Conservation (phyloP, 2,113 vertebrate species). For the Mus musculus region GRCm39 chr4:26875501-26876000, state of each 20-base stretch:
- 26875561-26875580: background rate
- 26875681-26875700: background rate
- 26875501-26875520: background rate
- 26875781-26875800: background rate
- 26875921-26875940: background rate
- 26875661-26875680: background rate
- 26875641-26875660: background rate
- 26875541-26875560: background rate
- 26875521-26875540: background rate
- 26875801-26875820: background rate
- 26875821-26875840: background rate
- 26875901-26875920: background rate
- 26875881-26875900: background rate
- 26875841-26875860: accelerated
- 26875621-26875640: background rate
- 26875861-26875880: background rate
- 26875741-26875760: background rate
- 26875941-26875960: background rate
- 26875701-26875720: background rate
- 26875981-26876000: background rate
- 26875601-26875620: background rate
- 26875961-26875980: background rate
- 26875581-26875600: accelerated
- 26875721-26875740: background rate
- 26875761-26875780: background rate